Conservation (phyloP, 2,113 vertebrate genomes). For the Hemibates koningsi region DNA sequence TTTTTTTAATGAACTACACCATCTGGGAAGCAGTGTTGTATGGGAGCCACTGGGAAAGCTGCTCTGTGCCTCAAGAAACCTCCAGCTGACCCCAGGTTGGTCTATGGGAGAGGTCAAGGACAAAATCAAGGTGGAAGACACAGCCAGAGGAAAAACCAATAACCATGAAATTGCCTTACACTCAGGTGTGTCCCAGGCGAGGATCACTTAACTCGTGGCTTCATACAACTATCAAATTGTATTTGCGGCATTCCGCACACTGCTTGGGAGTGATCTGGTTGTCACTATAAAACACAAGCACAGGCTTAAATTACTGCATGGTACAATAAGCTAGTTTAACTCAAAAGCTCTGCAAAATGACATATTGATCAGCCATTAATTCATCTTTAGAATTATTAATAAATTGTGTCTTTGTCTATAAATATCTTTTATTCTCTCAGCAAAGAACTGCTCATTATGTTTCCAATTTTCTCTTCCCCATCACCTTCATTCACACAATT, state of each 20-base stretch:
- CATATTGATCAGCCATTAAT: background rate
- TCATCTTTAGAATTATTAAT: background rate
- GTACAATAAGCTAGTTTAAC: background rate
- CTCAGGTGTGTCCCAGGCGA: background rate
- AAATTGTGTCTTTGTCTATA: background rate
- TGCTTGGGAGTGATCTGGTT: background rate
- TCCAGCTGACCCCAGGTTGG: background rate
- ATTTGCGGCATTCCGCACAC: background rate
- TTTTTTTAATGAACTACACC: background rate
- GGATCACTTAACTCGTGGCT: background rate
- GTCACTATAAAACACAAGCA: background rate
- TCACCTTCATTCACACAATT: conserved; percentile 4
- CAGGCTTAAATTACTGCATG: background rate
- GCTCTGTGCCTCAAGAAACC: background rate
- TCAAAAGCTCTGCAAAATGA: background rate
- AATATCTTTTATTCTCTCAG: background rate
- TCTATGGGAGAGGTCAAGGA: background rate
- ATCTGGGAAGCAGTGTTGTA: background rate
- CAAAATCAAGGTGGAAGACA: background rate
- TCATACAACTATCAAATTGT: background rate
- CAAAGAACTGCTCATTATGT: background rate
- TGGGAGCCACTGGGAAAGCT: background rate
- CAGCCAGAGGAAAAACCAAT: background rate
- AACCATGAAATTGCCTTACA: background rate
- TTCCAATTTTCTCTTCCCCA: background rate